These are phyloP conservation scores for Hyposoter didymator DNA, from an alignment of 2,888 invertebrate genomes.

Conservation along the genomic window DNA sequence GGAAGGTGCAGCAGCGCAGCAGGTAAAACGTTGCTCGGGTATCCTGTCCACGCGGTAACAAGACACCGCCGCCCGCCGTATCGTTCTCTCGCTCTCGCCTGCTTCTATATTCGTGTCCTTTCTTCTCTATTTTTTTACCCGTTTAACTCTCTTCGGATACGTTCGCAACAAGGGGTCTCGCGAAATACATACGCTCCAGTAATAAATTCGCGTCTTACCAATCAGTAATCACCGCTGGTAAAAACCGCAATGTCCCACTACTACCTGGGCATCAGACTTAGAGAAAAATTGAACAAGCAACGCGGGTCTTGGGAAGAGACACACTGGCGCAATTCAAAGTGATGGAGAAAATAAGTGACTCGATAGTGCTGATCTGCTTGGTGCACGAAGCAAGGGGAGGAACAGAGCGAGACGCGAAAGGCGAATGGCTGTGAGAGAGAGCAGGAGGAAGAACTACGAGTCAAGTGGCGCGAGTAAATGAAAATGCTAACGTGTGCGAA, in stretches of 20 bases:
- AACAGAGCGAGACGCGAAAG: not conserved
- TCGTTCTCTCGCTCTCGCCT: slow-evolving; percentile 54
- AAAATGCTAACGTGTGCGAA: slow-evolving; percentile 83
- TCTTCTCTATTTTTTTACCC: slow-evolving; percentile 36
- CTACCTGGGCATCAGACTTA: not conserved
- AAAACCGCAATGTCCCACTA: not conserved
- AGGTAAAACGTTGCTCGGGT: slow-evolving; percentile 71
- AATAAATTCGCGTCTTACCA: slow-evolving; percentile 26
- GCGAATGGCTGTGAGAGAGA: not conserved
- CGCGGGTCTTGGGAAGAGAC: not conserved
- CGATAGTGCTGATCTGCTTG: slow-evolving; percentile 77
- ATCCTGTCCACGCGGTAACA: slow-evolving; percentile 77
- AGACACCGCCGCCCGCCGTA: slow-evolving; percentile 70
- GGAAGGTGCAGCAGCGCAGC: slow-evolving; percentile 60
- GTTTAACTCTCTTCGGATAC: slow-evolving; percentile 62
- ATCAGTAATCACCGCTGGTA: not conserved
- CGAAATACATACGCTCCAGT: slow-evolving; percentile 24
- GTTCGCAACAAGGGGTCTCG: slow-evolving; percentile 42
- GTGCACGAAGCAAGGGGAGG: slow-evolving; percentile 62
- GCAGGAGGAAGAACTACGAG: slow-evolving; percentile 66
- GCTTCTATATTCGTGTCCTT: slow-evolving; percentile 35
- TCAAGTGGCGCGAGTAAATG: slow-evolving; percentile 81
- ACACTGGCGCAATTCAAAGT: slow-evolving; percentile 36
- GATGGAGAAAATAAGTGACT: slow-evolving; percentile 70
- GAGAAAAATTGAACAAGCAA: slow-evolving; percentile 15